Conservation (phyloP, 2,113 vertebrate species). For the Menura novaehollandiae region DNA sequence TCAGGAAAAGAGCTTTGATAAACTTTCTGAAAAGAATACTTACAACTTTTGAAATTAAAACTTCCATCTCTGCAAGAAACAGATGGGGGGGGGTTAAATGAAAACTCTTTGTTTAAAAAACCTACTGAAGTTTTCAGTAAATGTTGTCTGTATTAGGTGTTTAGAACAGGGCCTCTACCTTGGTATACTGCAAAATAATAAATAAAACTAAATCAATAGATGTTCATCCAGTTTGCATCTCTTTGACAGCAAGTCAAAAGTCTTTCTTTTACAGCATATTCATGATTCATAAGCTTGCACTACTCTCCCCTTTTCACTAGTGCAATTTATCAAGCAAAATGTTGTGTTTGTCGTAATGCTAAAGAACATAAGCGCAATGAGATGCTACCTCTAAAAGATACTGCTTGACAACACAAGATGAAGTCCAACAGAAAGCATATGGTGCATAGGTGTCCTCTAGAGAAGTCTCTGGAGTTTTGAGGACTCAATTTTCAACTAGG, state of each 20-base stretch:
- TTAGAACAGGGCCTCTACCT: neutral
- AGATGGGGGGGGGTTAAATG: fast-evolving
- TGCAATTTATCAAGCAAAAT: neutral
- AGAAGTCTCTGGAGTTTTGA: neutral
- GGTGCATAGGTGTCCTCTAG: neutral
- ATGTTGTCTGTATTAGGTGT: neutral
- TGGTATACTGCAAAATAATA: neutral
- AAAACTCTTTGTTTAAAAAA: neutral
- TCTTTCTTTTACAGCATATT: neutral
- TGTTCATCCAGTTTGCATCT: neutral
- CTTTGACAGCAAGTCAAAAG: neutral
- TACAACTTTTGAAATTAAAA: neutral
- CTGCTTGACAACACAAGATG: neutral
- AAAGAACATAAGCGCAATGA: neutral
- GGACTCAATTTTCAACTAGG: neutral
- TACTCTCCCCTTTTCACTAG: neutral
- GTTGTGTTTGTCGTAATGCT: neutral
- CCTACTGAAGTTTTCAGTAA: neutral
- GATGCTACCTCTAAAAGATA: neutral
- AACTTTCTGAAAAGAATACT: neutral
- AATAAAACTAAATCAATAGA: neutral
- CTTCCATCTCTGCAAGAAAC: neutral
- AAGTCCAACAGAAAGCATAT: neutral
- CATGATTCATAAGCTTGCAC: fast-evolving
- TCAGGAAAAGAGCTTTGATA: neutral